phyloP scores from a whole-genome alignment of 2,888 invertebrate species.

The Trissolcus japonicus region DNA sequence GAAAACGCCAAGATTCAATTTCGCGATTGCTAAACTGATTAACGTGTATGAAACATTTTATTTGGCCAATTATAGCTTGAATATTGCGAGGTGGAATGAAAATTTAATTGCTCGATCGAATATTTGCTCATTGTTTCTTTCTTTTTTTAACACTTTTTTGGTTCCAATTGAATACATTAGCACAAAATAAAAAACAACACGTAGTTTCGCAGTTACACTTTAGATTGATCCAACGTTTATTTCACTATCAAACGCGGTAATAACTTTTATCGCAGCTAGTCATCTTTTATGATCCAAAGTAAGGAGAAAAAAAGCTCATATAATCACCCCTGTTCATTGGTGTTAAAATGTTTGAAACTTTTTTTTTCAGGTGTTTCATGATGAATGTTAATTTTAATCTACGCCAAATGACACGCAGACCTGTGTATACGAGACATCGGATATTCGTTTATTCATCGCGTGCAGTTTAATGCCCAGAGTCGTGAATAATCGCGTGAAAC shows the following conservation, averaged over 20 bases:
- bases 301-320: conserved; percentile 2
- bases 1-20: too few relatives aligned
- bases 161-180: too few relatives aligned
- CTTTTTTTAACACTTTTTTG: too few relatives aligned
- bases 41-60: too few relatives aligned
- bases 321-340: conserved; percentile 15
- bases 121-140: too few relatives aligned
- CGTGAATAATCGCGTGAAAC: conserved; percentile 37
- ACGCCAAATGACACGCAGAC: background rate
- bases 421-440: conserved; percentile 11
- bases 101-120: too few relatives aligned
- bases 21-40: too few relatives aligned
- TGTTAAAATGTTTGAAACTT: conserved; percentile 17
- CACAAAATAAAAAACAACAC: too few relatives aligned
- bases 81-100: too few relatives aligned
- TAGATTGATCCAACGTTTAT: conserved; percentile 28
- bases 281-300: too few relatives aligned
- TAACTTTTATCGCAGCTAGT: conserved; percentile 5
- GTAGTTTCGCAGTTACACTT: background rate
- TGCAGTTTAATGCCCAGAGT: conserved; percentile 36
- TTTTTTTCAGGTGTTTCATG: too few relatives aligned
- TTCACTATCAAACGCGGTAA: conserved; percentile 20
- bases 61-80: too few relatives aligned
- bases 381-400: conserved; percentile 28
- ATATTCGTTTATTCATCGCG: conserved; percentile 37